Evolutionary conservation across 2,888 invertebrate genomes (phyloP), one percentile per base, ranked within the genome.

Genomic region (Agonopterix subpropinquella): DNA sequence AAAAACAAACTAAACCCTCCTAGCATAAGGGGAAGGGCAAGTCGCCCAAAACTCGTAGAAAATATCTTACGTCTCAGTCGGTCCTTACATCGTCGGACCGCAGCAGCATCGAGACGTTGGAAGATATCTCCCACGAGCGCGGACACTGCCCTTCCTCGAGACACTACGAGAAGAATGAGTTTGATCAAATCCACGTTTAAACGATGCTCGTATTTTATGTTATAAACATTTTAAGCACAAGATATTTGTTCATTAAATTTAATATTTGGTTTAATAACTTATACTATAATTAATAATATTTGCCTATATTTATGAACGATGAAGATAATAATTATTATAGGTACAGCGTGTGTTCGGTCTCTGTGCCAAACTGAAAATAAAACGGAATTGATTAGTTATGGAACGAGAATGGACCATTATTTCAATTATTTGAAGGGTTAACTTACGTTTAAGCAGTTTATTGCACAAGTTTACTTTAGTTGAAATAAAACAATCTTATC

Each of bases 21-120:
- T 91, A 92, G 91, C 91, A 92, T 86, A 92, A 89, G 90, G 89
- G 89, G 83, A 91, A 87, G 84, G 91, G 91, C 87, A 91, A 91
- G 87, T 90, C 90, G 87, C 91, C 91, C 66, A 85, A 79, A 70
- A 65, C 77, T 58, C 80, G 85, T 54, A 73, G 84, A 58, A 85
- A 78, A 62, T 73, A 81, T 51, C 61, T 79, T 60, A 68, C 74
- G 53, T 65, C 79, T 44, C 83, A 81, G 52, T 75, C 78, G 42
- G 71, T 77, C 41, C 63, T 80, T 45, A 80, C 80, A 41, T 86
- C 86, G 41, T 84, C 88, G 1, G 87, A 87, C 52, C 80, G 87
- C 55, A 88, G 88, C 65, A 85, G 86, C 57, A 62, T 85, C 45
- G 89, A 89, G 60, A 87, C 87, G 1, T 60, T 86, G 52, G 85